Conservation (phyloP, 2,797 vertebrate species). For the Dromococcyx pavoninus region DNA sequence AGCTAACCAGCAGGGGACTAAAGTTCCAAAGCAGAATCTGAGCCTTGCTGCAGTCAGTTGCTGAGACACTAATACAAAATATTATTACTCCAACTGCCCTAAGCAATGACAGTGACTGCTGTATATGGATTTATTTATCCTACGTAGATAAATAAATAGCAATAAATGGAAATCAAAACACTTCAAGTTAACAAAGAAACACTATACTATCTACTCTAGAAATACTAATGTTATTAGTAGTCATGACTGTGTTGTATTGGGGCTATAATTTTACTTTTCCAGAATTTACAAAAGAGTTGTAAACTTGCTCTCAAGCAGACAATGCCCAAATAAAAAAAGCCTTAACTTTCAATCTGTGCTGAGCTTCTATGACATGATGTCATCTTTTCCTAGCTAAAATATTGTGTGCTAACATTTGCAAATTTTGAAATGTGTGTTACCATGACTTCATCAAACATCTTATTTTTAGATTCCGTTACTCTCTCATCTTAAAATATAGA, state of each 20-base stretch:
- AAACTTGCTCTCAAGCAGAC: neutral
- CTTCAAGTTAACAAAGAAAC: neutral
- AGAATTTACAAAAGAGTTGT: neutral
- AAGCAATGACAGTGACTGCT: neutral
- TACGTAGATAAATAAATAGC: neutral
- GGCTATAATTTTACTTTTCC: neutral
- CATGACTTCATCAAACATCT: slow-evolving; percentile 35
- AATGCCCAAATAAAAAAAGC: neutral
- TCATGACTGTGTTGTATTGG: neutral
- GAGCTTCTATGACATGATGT: neutral
- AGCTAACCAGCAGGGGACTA: neutral
- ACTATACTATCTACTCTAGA: neutral
- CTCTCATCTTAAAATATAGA: slow-evolving; percentile 54
- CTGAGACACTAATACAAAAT: neutral
- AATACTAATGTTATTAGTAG: neutral
- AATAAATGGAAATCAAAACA: neutral
- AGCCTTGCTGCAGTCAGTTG: neutral
- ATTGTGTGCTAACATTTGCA: slow-evolving; percentile 9
- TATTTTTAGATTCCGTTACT: slow-evolving; percentile 64
- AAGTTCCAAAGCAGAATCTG: neutral
- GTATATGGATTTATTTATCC: neutral
- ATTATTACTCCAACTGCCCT: neutral
- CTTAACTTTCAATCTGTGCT: neutral
- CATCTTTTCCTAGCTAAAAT: slow-evolving; percentile 5
- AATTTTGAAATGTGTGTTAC: slow-evolving; percentile 24